Percentiles rank a stretch among this genome's conserved stretches.
phyloP scores from a whole-genome alignment of 2,888 invertebrate genomes.

The Lasioglossum calceatum region DNA sequence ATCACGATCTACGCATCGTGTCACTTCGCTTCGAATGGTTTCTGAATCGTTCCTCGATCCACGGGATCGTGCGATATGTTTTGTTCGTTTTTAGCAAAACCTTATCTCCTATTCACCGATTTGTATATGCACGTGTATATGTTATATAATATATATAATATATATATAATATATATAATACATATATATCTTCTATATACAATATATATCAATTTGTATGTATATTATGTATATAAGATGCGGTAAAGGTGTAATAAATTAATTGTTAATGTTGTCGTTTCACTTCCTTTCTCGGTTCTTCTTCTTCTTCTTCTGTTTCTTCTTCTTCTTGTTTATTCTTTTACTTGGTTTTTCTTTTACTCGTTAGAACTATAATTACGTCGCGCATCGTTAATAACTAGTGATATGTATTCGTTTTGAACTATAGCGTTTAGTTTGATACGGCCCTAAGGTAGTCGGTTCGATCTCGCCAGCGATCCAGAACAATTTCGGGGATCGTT shows the following conservation, averaged over 20 bases:
- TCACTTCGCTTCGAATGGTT: not conserved
- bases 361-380: constrained; percentile 55
- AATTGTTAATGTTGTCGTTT: constrained; percentile 69
- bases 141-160: constrained; percentile 48
- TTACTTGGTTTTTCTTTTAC: not conserved
- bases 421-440: constrained; percentile 78
- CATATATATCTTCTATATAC: constrained; percentile 61
- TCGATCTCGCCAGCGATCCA: constrained; percentile 42
- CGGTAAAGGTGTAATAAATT: constrained; percentile 78
- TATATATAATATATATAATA: constrained; percentile 39
- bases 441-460: constrained; percentile 64
- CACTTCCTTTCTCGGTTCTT: not conserved
- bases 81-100: constrained; percentile 48
- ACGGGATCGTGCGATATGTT: constrained; percentile 38
- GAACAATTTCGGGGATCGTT: constrained; percentile 42
- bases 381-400: constrained; percentile 70
- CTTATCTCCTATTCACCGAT: constrained; percentile 40
- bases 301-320: not conserved
- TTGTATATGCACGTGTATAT: constrained; percentile 56
- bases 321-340: not conserved
- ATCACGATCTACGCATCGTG: constrained; percentile 15
- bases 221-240: constrained; percentile 71
- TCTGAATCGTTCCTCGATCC: constrained; percentile 25
- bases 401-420: constrained; percentile 81
- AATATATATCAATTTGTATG: constrained; percentile 66